Evolutionary conservation across 2,113 vertebrate genomes (phyloP), one percentile per base, ranked within the genome.

Genomic region (Thermophis baileyi): DNA sequence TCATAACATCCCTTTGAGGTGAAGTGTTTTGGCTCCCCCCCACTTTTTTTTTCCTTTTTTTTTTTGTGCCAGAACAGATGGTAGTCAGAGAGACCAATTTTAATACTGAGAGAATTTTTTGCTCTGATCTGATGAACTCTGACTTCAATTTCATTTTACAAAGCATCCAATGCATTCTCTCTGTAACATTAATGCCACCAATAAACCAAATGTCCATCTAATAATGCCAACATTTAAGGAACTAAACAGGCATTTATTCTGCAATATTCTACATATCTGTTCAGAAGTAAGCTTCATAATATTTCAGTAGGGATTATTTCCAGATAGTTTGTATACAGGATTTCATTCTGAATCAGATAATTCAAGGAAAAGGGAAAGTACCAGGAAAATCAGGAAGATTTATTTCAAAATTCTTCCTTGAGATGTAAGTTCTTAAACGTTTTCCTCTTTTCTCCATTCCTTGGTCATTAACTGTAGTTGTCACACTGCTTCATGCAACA

Each of bases 1-100:
- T 93, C 88, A 90, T 93, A 93, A 93, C 92, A 93, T 93, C 92
- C 92, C 92, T 93, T 90, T 90, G 92, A 93, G 92, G 89, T 93
- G 88, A 93, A 90, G 92, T 93, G 53, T 93, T 93, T 81, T 16
- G 86, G 51, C 14, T 50, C 47, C 47, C 47, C 47, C 47, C 47
- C 47, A n/a, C n/a, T 93, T 57, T 90, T 57, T 22, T 27, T 57
- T 3, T 7, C 4, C 35, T 30, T 54, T 3, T 10, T 6, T 44
- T 35, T 89, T 54, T 57, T 69, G 92, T 47, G 35, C 46, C 85
- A 49, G 54, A 81, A 87, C 81, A 90, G 74, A 93, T 93, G 92
- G 92, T 87, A 87, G 81, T 87, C 60, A 35, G 50, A 90, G n/a
- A 86, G 22, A 93, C n/a, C 30, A 63, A 30, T 55, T 86, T 60